phyloP scores from a whole-genome alignment of 1,140 invertebrate genomes.

The Pogonomyrmex barbatus region DNA sequence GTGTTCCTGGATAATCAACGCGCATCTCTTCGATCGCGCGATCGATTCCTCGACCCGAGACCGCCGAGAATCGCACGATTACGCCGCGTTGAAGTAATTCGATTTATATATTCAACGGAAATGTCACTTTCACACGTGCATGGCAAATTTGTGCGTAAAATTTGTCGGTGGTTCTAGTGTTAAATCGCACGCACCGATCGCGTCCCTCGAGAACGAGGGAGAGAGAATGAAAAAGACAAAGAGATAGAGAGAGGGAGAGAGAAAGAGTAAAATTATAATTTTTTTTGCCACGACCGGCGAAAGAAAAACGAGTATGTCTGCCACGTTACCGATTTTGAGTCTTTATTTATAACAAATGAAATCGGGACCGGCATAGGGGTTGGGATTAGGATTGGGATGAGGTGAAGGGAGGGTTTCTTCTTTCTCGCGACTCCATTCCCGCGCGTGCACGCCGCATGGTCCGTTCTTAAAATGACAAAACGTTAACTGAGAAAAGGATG shows the following conservation, averaged over 20 bases:
- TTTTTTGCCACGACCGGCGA: background rate
- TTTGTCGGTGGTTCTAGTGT: constrained; percentile 7
- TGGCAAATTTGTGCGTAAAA: background rate
- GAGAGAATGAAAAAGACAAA: background rate
- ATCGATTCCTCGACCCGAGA: background rate
- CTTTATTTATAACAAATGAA: constrained; percentile 49
- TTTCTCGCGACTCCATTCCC: constrained; percentile 42
- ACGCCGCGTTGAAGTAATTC: background rate
- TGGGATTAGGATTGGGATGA: background rate
- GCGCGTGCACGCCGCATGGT: constrained; percentile 29
- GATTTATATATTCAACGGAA: background rate
- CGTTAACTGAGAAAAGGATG: constrained; percentile 47
- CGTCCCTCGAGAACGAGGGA: background rate
- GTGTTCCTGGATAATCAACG: background rate
- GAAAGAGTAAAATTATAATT: background rate
- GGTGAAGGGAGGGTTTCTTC: background rate
- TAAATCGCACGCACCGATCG: background rate
- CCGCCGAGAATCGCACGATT: background rate
- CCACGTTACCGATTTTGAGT: constrained; percentile 45
- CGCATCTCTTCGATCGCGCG: too few relatives aligned
- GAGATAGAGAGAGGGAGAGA: background rate
- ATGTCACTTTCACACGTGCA: background rate
- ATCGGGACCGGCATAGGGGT: background rate
- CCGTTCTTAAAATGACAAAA: constrained; percentile 61
- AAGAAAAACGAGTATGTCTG: constrained; percentile 16